Evolutionary conservation across 2,888 invertebrate species (phyloP).

Genomic region (Ennomos erosarius): DNA sequence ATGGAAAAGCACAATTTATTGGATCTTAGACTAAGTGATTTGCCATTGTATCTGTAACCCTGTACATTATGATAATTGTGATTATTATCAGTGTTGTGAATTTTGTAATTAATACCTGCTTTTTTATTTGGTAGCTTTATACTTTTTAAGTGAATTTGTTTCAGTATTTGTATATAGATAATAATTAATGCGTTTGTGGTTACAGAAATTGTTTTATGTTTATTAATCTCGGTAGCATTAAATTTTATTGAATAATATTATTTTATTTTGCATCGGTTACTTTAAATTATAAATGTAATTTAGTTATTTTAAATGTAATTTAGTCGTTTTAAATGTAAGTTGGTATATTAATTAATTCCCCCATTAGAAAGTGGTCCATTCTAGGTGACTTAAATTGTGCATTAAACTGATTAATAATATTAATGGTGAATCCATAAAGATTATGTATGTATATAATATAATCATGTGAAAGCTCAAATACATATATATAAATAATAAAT

Average conservation of each 20-base stretch:
- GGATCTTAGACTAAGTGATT: conserved; percentile 42
- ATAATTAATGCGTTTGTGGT: conserved; percentile 38
- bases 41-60: conserved; percentile 54
- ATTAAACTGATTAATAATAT: conserved; percentile 76
- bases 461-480: conserved; percentile 80
- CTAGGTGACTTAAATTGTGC: conserved; percentile 84
- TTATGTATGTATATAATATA: conserved; percentile 71
- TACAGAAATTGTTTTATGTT: conserved; percentile 47
- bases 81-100: conserved; percentile 69
- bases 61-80: conserved; percentile 42
- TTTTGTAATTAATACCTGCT: conserved; percentile 49
- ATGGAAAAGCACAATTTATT: conserved; percentile 51
- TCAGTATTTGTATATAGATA: conserved; percentile 26
- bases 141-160: conserved; percentile 15
- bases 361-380: conserved; percentile 83
- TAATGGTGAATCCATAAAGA: conserved; percentile 60
- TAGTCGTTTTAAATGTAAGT: conserved; percentile 35
- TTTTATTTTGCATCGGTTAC: conserved; percentile 14
- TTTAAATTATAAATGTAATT: conserved; percentile 2
- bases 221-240: conserved; percentile 19
- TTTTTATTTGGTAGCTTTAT: conserved; percentile 34
- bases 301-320: conserved; percentile 20
- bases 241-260: neutral
- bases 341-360: conserved; percentile 48
- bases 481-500: conserved; percentile 68